Conservation (phyloP, 2,888 invertebrate genomes). For the Lithophane socia region DNA sequence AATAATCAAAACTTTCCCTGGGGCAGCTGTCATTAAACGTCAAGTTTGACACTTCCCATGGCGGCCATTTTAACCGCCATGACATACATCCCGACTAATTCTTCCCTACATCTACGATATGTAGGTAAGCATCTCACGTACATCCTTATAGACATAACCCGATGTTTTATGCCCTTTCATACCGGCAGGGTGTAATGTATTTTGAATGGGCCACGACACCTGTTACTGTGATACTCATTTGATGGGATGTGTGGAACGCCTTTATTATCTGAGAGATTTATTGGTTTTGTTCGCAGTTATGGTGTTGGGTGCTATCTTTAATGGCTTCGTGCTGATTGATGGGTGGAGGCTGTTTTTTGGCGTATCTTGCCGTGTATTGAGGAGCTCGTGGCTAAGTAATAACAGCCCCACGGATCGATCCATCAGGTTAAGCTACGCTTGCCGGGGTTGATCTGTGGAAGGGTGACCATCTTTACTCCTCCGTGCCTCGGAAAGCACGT, state of each 20-base stretch:
- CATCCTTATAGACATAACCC: constrained; percentile 55
- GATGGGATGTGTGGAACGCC: constrained; percentile 57
- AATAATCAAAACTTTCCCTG: no score
- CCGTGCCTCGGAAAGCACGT: no score
- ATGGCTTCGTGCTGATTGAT: constrained; percentile 10
- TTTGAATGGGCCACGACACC: constrained; percentile 65
- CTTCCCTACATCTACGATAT: constrained; percentile 1
- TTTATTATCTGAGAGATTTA: constrained; percentile 58
- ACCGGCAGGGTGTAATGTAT: constrained; percentile 61
- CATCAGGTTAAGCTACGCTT: no score
- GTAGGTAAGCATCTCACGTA: constrained; percentile 57
- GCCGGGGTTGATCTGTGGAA: no score
- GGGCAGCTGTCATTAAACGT: constrained; percentile 1
- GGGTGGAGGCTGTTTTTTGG: neutral
- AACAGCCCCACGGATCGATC: no score
- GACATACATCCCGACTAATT: constrained; percentile 10
- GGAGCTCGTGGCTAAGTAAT: no score
- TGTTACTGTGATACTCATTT: constrained; percentile 56
- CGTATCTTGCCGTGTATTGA: no score
- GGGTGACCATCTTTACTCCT: no score
- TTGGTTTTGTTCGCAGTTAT: constrained; percentile 38
- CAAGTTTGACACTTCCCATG: constrained; percentile 17
- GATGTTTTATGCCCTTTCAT: constrained; percentile 62
- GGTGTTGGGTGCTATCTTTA: constrained; percentile 29
- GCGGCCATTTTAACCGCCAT: constrained; percentile 28